phyloP scores from a whole-genome alignment of 2,888 invertebrate genomes.

The Tupiocoris notatus region DNA sequence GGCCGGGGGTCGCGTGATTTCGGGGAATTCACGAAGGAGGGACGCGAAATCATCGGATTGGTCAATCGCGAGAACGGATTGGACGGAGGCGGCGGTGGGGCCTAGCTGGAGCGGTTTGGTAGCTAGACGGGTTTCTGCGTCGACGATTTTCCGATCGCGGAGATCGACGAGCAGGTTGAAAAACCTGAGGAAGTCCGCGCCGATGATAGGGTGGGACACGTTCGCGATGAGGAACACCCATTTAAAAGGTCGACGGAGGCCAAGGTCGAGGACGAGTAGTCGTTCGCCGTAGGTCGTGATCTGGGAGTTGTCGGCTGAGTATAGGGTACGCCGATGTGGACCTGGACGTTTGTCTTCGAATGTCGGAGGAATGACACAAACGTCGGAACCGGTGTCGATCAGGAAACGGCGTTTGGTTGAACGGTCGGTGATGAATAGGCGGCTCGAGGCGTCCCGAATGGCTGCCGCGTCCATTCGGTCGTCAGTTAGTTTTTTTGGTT shows the following conservation, averaged over 20 bases:
- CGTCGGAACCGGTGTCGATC: neutral
- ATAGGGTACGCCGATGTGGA: neutral
- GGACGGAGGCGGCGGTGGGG: neutral
- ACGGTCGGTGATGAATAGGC: neutral
- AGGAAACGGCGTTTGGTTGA: neutral
- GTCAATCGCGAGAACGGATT: neutral
- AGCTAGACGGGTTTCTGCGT: neutral
- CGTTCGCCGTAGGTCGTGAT: neutral
- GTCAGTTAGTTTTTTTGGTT: no score
- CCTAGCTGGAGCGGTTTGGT: neutral
- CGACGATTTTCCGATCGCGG: neutral
- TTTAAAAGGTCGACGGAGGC: neutral
- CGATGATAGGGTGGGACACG: no score
- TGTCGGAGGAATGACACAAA: neutral
- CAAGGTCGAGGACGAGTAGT: neutral
- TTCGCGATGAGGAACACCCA: neutral
- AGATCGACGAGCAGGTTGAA: neutral
- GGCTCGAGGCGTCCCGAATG: no score
- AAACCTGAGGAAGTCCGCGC: neutral
- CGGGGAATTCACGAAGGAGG: neutral
- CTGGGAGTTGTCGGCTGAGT: neutral
- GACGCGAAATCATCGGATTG: neutral
- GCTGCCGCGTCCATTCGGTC: no score
- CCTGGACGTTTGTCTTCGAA: neutral
- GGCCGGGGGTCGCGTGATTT: constrained; percentile 24